Base-by-base conservation (phyloP, 2,113 vertebrate species). In the Oreotrochilus melanogaster region DNA sequence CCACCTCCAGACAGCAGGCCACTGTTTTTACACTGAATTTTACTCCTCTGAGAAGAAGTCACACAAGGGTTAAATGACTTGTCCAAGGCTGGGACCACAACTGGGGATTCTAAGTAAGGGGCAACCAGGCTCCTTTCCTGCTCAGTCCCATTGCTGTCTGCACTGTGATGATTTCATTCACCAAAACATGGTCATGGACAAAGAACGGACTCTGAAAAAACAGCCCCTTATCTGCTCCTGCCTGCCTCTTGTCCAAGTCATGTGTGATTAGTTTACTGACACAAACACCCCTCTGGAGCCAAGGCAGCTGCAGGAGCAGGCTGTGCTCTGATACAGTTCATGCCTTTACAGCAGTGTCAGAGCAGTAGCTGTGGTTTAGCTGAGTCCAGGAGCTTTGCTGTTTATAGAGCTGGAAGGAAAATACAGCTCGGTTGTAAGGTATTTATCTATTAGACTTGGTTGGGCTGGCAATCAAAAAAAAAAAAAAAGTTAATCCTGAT, bases 231-330 rank as follows among this genome's bases (percentile, higher is more conserved):
- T 97, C 96, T 96, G 78, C 94, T 94, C 48, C 93, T 88, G 95
- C 95, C 96, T 93, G 95, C 96, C 92, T 96, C 95, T 94, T 90
- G 82, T 96, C 93, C 95, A 81, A 96, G 93, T 54, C 93, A 96
- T 95, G 88, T 97, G 91, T 79, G 95, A 94, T 96, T 96, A 95
- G 93, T 82, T 93, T 78, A 81, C 75, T 92, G 95, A 93, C 96
- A 97, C 75, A 94, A 97, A 97, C 94, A 95, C 79, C 90, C 80
- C 58, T 37, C 84, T 80, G 76, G 91, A 94, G 91, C 95, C 92
- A 96, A 88, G 86, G 83, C 95, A 94, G 95, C 93, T 96, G 91
- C 93, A 84, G 70, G 16, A 93, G 93, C 90, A 78, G 83, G 92
- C 89, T 93, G 80, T 83, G 84, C 78, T 73, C 91, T 94, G 95